Base-by-base conservation (phyloP, 2,113 vertebrate genomes). In the Hyaena hyaena region DNA sequence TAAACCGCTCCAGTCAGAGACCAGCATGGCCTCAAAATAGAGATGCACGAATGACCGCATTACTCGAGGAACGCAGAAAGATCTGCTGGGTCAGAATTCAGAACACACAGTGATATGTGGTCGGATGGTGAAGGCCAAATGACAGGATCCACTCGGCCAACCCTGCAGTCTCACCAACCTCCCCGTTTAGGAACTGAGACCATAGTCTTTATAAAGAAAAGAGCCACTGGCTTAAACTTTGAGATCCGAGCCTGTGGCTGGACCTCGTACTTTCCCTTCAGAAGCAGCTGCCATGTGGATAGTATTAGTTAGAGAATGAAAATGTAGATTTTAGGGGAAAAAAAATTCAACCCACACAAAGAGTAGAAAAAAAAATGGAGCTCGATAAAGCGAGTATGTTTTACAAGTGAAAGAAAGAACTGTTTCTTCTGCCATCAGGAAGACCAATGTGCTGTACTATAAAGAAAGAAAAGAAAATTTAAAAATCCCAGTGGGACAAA, bases 91-190 rank as follows among this genome's bases (percentile, higher is more conserved):
- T 68, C 23, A 71, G 85, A 88, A 89, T 23, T 33, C 17, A 19
- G 73, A 85, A 39, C 24, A 19, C 3, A 90, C 23, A 35, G 58
- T 4, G 76, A 76, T 10, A 3, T 65, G 53, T 5, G 10, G 9
- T 23, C 43, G 85, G 33, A n/a, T 0, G 0, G 99, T 88, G 99
- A 99, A 50, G 99, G 99, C 93, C 99, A 99, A 94, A 99, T 99
- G n/a, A 98, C 99, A 82, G 98, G 99, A 63, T 99, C 99, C 69
- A 99, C 99, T 26, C 98, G 99, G 96, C 99, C 99, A 39, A 99
- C 99, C 50, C 99, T 99, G 94, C 99, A 99, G 96, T 99, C 99
- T 98, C 99, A 99, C 98, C 99, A 99, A 93, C 99, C 99, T 2
- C 99, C 99, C 50, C 98, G 98, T 99, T 99, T 98, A 99, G 99